Evolutionary conservation across 2,888 invertebrate species (phyloP).

Genomic region (Heliconius ethilla): DNA sequence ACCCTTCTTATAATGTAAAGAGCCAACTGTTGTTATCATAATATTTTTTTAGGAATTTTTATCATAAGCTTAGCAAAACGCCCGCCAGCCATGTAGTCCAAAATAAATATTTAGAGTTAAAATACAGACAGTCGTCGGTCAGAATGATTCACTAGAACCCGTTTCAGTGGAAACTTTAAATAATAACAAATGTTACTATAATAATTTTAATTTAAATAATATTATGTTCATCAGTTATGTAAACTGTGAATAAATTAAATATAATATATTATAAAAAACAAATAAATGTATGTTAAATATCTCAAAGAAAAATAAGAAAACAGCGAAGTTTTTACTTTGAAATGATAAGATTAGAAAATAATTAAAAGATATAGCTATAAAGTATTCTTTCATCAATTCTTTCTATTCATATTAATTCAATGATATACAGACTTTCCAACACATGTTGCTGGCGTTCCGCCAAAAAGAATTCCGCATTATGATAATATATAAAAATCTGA

Average conservation of each 20-base stretch:
- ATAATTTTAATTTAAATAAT: not conserved
- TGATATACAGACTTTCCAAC: conserved; percentile 29
- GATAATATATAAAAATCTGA: conserved; percentile 23
- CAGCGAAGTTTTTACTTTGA: not conserved
- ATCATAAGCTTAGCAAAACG: conserved; percentile 25
- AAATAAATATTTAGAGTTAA: conserved; percentile 36
- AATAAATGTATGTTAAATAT: no score
- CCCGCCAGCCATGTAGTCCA: conserved; percentile 22
- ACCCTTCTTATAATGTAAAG: not conserved
- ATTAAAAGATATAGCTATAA: not conserved
- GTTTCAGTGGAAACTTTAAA: conserved; percentile 2
- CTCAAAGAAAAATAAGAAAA: no score
- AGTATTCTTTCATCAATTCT: not conserved
- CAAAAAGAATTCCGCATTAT: conserved; percentile 38
- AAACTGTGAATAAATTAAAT: no score
- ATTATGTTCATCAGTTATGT: no score
- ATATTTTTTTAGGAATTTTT: conserved; percentile 15
- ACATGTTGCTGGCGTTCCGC: conserved; percentile 27
- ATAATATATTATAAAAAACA: no score
- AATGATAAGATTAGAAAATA: not conserved
- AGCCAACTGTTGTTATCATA: not conserved
- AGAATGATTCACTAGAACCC: conserved; percentile 16
- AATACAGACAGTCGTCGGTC: conserved; percentile 21
- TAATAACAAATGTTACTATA: not conserved
- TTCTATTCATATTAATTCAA: conserved; percentile 23